Conservation (phyloP, 2,797 vertebrate species). For the Cyprinella venusta region DNA sequence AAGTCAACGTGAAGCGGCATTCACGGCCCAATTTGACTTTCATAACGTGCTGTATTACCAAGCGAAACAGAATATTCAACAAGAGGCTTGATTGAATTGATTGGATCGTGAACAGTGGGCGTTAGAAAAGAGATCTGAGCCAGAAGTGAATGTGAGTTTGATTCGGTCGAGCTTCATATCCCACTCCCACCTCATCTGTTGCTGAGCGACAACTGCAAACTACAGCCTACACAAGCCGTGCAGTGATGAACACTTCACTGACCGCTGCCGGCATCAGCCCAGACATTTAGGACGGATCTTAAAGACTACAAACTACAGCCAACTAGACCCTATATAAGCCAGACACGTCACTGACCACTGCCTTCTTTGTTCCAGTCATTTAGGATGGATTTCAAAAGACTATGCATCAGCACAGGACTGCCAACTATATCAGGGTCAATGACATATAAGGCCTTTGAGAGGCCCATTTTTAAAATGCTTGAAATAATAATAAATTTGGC, state of each 20-base stretch:
- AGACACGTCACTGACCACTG: background rate
- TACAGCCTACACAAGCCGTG: background rate
- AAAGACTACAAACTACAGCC: background rate
- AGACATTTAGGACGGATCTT: background rate
- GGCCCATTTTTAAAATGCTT: too few species aligned
- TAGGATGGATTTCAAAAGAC: conserved; percentile 5
- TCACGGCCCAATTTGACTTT: background rate
- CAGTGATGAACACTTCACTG: background rate
- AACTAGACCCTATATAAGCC: background rate
- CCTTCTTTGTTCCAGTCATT: background rate
- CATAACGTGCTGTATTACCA: conserved; percentile 1
- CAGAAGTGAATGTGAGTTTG: conserved; percentile 8
- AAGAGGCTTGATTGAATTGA: conserved; percentile 9
- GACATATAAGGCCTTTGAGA: too few species aligned
- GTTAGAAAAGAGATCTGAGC: background rate
- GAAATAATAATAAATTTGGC: too few species aligned
- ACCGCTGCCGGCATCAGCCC: conserved; percentile 4
- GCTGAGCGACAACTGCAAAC: background rate
- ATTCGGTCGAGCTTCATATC: background rate
- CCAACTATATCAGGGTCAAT: too few species aligned
- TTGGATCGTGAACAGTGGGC: background rate
- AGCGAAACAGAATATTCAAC: background rate
- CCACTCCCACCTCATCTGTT: conserved; percentile 13
- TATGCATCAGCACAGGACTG: background rate
- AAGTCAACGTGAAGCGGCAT: background rate